phyloP scores from a whole-genome alignment of 1,140 invertebrate genomes.

The Leptinotarsa lineolata region DNA sequence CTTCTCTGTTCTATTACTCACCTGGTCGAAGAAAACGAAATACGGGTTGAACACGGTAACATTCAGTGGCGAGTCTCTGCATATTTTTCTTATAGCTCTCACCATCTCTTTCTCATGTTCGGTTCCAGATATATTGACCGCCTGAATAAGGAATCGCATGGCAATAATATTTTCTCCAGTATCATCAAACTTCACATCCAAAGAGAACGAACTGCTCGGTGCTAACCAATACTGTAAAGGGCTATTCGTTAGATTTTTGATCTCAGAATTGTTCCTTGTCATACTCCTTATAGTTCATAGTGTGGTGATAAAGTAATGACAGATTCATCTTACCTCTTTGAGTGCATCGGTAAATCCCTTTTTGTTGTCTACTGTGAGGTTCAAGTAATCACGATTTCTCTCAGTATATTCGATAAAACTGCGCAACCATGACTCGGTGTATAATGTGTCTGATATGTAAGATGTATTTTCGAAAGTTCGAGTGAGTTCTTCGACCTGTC shows the following conservation, averaged over 20 bases:
- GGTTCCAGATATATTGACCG: constrained; percentile 85
- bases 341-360: constrained; percentile 74
- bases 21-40: constrained; percentile 93
- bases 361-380: constrained; percentile 74
- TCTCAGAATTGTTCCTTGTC: too few species aligned
- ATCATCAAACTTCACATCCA: constrained; percentile 86
- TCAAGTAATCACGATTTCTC: constrained; percentile 74
- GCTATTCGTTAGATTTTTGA: too few species aligned
- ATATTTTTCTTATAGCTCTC: constrained; percentile 75
- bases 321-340: constrained; percentile 65
- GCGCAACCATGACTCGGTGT: constrained; percentile 90
- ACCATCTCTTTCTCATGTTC: constrained; percentile 93
- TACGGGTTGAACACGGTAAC: constrained; percentile 93
- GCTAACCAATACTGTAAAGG: constrained; percentile 71
- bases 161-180: constrained; percentile 75
- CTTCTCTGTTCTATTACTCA: constrained; percentile 47
- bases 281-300: too few species aligned
- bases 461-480: constrained; percentile 78
- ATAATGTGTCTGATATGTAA: constrained; percentile 77
- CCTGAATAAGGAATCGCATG: constrained; percentile 86
- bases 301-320: too few species aligned
- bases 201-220: constrained; percentile 71
- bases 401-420: constrained; percentile 80
- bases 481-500: constrained; percentile 79
- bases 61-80: constrained; percentile 76